Evolutionary conservation across 2,113 vertebrate genomes (phyloP).

Genomic region (Cephalopholis sonnerati): DNA sequence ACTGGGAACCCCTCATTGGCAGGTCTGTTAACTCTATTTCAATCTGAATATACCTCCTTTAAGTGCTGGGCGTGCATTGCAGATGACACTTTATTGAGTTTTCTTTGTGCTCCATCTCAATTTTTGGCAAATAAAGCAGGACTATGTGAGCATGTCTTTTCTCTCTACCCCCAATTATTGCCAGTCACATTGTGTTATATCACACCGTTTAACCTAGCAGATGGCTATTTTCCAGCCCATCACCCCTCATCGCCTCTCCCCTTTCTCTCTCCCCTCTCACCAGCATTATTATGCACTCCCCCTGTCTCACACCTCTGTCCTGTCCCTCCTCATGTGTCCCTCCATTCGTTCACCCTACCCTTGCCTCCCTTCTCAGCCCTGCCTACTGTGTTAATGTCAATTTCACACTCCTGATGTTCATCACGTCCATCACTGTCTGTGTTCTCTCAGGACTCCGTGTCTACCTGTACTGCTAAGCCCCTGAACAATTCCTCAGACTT

Average conservation of each 20-base stretch:
- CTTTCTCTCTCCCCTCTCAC: conserved; percentile 48
- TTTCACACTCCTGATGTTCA: conserved; percentile 75
- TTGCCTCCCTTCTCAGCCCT: conserved; percentile 26
- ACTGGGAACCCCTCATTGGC: conserved; percentile 65
- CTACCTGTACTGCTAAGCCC: conserved; percentile 58
- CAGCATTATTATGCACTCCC: conserved; percentile 77
- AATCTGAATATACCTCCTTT: conserved; percentile 32
- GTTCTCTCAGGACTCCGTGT: conserved; percentile 50
- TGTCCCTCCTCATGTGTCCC: conserved; percentile 56
- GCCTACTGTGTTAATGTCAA: conserved; percentile 59
- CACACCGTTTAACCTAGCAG: conserved; percentile 71
- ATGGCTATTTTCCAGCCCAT: conserved; percentile 80
- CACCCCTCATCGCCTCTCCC: conserved; percentile 66
- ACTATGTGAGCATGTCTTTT: conserved; percentile 36
- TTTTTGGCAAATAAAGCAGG: conserved; percentile 53
- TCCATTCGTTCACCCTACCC: conserved; percentile 39
- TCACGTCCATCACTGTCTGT: conserved; percentile 51
- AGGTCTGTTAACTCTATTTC: conserved; percentile 71
- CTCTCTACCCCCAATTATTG: conserved; percentile 52
- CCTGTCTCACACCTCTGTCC: conserved; percentile 70
- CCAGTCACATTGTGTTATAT: conserved; percentile 71
- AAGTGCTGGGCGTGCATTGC: conserved; percentile 42
- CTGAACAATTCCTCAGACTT: conserved; percentile 29
- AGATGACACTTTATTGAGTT: conserved; percentile 54
- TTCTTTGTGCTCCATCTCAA: conserved; percentile 32